Evolutionary conservation across 2,797 vertebrate species (phyloP).

Genomic region (Cossypha polioptera): DNA sequence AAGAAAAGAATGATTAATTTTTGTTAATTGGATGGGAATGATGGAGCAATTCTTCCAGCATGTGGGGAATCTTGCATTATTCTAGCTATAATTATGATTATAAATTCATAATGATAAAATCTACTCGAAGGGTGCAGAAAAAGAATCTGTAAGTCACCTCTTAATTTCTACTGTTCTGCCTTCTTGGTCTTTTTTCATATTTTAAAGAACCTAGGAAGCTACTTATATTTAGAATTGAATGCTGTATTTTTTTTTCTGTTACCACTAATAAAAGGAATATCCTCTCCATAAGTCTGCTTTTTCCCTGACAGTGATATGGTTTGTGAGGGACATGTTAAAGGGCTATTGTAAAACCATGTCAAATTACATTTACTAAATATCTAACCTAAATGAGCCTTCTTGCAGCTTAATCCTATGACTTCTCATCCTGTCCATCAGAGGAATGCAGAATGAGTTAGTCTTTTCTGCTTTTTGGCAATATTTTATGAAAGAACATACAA

Average conservation of each 20-base stretch:
- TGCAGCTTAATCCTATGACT: neutral
- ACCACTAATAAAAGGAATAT: neutral
- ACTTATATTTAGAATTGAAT: neutral
- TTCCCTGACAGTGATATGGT: neutral
- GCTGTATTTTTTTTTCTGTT: neutral
- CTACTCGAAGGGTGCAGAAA: neutral
- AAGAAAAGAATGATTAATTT: neutral
- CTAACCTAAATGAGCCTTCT: neutral
- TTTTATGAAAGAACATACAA: neutral
- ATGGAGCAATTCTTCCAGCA: neutral
- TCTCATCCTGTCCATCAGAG: neutral
- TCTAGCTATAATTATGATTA: neutral
- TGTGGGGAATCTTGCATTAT: neutral
- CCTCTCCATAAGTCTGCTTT: neutral
- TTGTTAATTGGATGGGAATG: neutral
- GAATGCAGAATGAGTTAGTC: neutral
- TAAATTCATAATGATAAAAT: neutral
- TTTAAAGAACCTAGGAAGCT: neutral
- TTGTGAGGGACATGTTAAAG: neutral
- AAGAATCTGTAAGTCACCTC: neutral
- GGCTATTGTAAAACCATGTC: neutral
- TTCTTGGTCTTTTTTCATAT: neutral
- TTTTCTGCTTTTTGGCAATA: neutral
- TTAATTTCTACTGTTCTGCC: neutral
- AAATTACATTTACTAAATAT: neutral